Evolutionary conservation across 2,888 invertebrate species (phyloP), one percentile per base, ranked within the genome.

Genomic region (Saturnia japonica): DNA sequence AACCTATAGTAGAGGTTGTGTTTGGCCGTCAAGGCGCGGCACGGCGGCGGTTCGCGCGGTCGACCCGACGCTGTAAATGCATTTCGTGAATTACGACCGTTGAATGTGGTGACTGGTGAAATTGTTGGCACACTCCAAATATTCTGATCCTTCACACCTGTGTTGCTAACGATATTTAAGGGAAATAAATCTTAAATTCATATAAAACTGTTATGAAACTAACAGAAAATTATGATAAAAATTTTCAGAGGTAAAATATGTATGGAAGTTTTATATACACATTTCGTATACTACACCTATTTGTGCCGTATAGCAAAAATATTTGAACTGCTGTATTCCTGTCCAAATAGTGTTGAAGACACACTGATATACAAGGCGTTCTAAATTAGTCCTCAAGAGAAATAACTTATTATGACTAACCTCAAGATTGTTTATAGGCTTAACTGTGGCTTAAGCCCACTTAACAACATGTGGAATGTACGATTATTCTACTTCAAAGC

Each of bases 81-180:
- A 88, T 89, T 90, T 89, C 82, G 86, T 87, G 89, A 90, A 86
- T 89, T 89, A 91, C 89, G 84, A 78, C 77, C 78, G 68, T 75
- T 75, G 79, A 84, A 87, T 85, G 87, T 86, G 88, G 87, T 85
- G 87, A 87, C 81, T 85, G 82, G 82, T 81, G 83, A 84, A 88
- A 88, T 89, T 77, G 82, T 81, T 82, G 80, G 81, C 80, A 71
- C 74, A 70, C 78, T 73, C 75, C 77, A 74, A 78, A 78, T 78
- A 76, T 76, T 78, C 71, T 75, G 78, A 81, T 82, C 78, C 78
- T 78, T 81, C 77, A 77, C 85, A 88, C 85, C 85, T 85, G 86
- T 68, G 77, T 71, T 71, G 69, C 69, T 64, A 40, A 69, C 71
- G 72, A 47, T 22, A 57, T 67, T 54, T 47, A 34, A 34, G 25